Evolutionary conservation across 2,113 vertebrate genomes (phyloP), one percentile per base, ranked within the genome.

Genomic region (Leuciscus idus): DNA sequence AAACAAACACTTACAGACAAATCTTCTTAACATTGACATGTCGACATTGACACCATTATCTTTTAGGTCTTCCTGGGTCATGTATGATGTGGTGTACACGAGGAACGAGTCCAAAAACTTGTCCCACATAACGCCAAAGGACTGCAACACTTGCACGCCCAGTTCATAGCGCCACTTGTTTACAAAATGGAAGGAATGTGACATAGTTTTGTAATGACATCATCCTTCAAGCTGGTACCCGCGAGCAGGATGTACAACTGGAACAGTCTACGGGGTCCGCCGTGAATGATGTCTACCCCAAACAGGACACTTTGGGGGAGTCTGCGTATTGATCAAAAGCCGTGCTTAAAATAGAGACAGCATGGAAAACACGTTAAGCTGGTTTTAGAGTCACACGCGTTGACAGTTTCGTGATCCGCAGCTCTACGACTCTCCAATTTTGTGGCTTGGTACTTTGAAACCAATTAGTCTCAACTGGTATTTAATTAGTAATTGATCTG

Each of bases 191-290:
- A 57, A 46, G 62, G 50, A 80, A 70, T 46, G 12, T 70, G 84
- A 72, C 84, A 86, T 52, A 86, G 76, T 86, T 81, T 43, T 43
- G 50, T 86, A 86, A 86, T 33, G 48, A 79, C 84, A 78, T 86
- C 84, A 86, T 86, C 76, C 7, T 80, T 86, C 84, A 86, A 57
- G 15, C 62, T 2, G 13, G 75, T 48, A n/a, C 59, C 64, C 76
- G 6, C 2, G 33, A 81, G 76, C 48, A 59, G 75, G 23, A 11
- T 57, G 13, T 78, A 30, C 57, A 26, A 43, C 61, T 66, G 19
- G 23, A 64, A 57, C 33, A 76, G 70, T 76, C 57, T 5, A 2
- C 19, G 28, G 26, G 26, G 26, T 68, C 46, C 19, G 4, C 46
- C 4, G 46, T 83, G 81, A 83, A 70, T 83, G 81, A 83, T 83